Conservation (phyloP, 2,888 invertebrate species). For the Megastigmus dorsalis region DNA sequence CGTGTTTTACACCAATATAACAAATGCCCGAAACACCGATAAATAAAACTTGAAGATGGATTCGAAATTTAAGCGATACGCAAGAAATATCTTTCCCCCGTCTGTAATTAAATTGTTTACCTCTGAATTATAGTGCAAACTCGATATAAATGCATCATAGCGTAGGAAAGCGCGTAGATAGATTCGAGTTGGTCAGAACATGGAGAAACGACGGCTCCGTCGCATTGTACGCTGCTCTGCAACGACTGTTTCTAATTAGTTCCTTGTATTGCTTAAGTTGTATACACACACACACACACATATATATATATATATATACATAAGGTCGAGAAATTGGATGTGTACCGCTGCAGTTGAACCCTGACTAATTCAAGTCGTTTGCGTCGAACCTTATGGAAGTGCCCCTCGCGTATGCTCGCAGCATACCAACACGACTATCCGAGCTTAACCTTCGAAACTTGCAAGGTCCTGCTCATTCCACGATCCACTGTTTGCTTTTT, state of each 20-base stretch:
- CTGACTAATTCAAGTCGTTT: conserved; percentile 63
- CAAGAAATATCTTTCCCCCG: no score
- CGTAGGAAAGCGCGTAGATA: neutral
- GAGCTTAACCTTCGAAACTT: conserved; percentile 35
- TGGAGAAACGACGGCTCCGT: conserved; percentile 7
- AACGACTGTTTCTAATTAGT: conserved; percentile 68
- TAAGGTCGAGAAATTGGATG: conserved; percentile 63
- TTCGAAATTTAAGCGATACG: no score
- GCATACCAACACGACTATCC: conserved; percentile 31
- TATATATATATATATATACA: conserved; percentile 33
- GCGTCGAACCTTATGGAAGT: conserved; percentile 41
- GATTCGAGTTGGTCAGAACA: conserved; percentile 10
- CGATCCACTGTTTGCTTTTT: no score
- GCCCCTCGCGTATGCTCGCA: conserved; percentile 41
- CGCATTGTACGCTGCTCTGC: conserved; percentile 55
- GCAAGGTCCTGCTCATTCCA: neutral
- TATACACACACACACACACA: conserved; percentile 2
- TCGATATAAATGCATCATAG: neutral
- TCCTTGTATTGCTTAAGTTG: conserved; percentile 64
- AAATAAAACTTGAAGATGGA: no score
- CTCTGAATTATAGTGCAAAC: no score
- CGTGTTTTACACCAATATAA: no score
- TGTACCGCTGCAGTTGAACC: conserved; percentile 64
- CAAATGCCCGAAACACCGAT: no score
- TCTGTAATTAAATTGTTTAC: neutral